Evolutionary conservation across 2,113 vertebrate species (phyloP), one percentile per base, ranked within the genome.

Genomic region (Thryonomys swinderianus): DNA sequence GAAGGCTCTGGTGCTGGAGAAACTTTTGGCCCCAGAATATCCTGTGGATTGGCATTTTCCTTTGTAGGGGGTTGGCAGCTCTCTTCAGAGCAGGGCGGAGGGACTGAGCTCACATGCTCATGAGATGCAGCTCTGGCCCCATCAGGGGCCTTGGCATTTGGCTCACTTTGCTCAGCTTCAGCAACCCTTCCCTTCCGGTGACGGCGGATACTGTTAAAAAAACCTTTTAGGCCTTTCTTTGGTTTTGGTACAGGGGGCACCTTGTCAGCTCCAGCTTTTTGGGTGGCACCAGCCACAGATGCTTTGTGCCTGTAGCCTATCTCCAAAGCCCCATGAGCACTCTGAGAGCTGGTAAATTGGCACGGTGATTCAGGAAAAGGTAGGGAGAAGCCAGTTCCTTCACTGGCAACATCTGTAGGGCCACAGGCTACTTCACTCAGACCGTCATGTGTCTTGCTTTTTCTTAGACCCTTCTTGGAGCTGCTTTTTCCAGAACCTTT

Each of bases 161-260:
- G 95, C 79, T 88, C 97, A 96, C 83, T 82, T 96, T 98, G 99
- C 91, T 99, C 99, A 12, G 94, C 79, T 67, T 98, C 99, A 0
- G 87, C 88, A 71, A 98, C 98, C 97, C 99, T 99, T 97, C 97
- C 99, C 97, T 99, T 99, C 82, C 99, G 98, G 95, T 99, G 99
- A 78, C 99, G 98, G 62, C 99, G 99, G 86, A 99, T 99, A 98
- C 99, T 99, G 96, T 98, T 99, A 73, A 99, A 99, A 84, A 99
- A 98, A 30, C 99, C 98, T 88, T 98, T 99, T n/a, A 99, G 97
- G n/a, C 99, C 99, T 95, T 98, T 99, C 88, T 98, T 99, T 86
- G 99, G 98, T 30, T 99, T 98, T 2, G 98, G 97, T 5, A 98
- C 98, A 67, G 98, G 98, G 82, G 98, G 94, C 1, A 98, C 96